phyloP scores from a whole-genome alignment of 1,140 invertebrate species.

The Sitophilus oryzae region DNA sequence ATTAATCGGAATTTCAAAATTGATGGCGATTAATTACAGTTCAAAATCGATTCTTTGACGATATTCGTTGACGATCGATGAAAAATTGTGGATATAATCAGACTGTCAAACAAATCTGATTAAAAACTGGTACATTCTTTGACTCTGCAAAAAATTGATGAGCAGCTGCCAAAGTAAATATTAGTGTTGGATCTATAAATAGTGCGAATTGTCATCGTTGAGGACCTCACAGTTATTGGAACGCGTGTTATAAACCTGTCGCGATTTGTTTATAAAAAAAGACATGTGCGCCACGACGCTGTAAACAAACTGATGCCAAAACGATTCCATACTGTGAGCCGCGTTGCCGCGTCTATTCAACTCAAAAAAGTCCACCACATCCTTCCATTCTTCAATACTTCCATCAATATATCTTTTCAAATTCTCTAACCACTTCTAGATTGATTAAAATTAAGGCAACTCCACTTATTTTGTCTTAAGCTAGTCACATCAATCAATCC shows the following conservation, averaged over 20 bases:
- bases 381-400: no score
- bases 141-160: conserved; percentile 33
- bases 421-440: no score
- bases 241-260: conserved; percentile 36
- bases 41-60: no score
- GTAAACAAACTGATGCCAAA: conserved; percentile 40
- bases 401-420: no score
- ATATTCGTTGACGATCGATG: conserved; percentile 11
- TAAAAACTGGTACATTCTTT: conserved; percentile 28
- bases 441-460: no score
- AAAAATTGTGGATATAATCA: conserved; percentile 12
- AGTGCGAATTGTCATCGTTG: conserved; percentile 36
- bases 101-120: conserved; percentile 12
- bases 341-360: conserved; percentile 20
- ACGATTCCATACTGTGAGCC: conserved; percentile 18
- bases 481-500: no score
- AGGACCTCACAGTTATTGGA: conserved; percentile 33
- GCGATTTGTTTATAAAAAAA: conserved; percentile 39
- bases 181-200: conserved; percentile 39
- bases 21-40: no score
- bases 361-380: no score
- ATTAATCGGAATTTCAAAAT: no score
- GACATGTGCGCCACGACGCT: conserved; percentile 38
- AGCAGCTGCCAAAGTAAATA: conserved; percentile 36
- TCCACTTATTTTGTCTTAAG: no score